Percentiles rank a stretch among this genome's conserved stretches.
These are phyloP conservation scores for Microdon myrmicae DNA, from an alignment of 2,888 invertebrate species.

Conservation along the genomic window DNA sequence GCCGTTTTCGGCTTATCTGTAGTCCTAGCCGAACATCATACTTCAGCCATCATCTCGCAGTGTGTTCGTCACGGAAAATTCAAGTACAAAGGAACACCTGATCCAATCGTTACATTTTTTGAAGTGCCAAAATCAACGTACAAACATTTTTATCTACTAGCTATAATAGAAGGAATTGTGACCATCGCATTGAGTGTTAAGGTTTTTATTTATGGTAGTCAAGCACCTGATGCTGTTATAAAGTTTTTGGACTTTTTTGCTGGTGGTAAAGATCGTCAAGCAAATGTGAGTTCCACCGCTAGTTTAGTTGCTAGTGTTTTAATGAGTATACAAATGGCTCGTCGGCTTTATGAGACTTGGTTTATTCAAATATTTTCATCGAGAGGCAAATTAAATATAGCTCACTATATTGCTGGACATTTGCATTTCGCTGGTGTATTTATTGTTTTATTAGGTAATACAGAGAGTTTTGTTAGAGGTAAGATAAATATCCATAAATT, in stretches of 20 bases:
- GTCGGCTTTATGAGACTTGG: slow-evolving; percentile 84
- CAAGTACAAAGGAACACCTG: slow-evolving; percentile 69
- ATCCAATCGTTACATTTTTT: slow-evolving; percentile 64
- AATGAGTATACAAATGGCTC: slow-evolving; percentile 75
- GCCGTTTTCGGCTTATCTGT: slow-evolving; percentile 73
- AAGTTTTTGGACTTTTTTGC: slow-evolving; percentile 62
- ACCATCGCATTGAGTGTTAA: slow-evolving; percentile 55
- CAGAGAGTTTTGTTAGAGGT: slow-evolving; percentile 73
- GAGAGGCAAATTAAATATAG: slow-evolving; percentile 79
- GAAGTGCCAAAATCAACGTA: slow-evolving; percentile 86
- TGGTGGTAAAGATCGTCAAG: slow-evolving; percentile 66
- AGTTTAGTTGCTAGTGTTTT: slow-evolving; percentile 73
- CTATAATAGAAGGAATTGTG: slow-evolving; percentile 70
- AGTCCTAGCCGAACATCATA: slow-evolving; percentile 69
- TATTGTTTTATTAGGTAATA: slow-evolving; percentile 75
- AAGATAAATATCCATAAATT: neutral
- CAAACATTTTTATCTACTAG: slow-evolving; percentile 81
- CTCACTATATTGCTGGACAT: slow-evolving; percentile 81
- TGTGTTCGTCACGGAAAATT: slow-evolving; percentile 80
- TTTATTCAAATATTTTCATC: slow-evolving; percentile 83
- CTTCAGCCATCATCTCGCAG: slow-evolving; percentile 75
- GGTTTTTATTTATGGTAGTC: slow-evolving; percentile 65
- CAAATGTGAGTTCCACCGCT: slow-evolving; percentile 62
- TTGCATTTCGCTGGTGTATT: slow-evolving; percentile 80
- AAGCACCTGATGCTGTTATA: slow-evolving; percentile 67